Evolutionary conservation across 2,888 invertebrate species (phyloP).

Genomic region (Brassicogethes aeneus): DNA sequence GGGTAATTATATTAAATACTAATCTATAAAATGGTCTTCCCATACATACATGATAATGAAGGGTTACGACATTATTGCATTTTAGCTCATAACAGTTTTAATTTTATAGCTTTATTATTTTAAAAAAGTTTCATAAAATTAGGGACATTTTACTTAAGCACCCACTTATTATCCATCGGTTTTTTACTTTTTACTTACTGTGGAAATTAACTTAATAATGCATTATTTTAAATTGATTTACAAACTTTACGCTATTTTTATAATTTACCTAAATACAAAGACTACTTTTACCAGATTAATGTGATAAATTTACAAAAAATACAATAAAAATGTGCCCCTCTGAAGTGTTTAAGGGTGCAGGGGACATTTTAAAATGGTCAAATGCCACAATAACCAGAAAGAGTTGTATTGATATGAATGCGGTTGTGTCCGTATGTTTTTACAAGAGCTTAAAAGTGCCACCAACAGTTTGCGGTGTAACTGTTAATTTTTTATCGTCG

Average conservation of each 20-base stretch:
- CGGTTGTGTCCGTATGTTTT: slow-evolving; percentile 29
- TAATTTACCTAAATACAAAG: too few relatives aligned
- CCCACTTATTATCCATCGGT: neutral
- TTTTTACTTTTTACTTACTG: neutral
- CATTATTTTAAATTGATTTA: slow-evolving; percentile 1
- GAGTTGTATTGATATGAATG: neutral
- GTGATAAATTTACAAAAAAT: too few relatives aligned
- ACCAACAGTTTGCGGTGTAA: slow-evolving; percentile 31
- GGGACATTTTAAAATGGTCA: neutral
- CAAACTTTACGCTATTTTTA: neutral
- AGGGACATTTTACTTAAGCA: neutral
- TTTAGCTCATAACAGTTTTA: neutral
- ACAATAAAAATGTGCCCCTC: too few relatives aligned
- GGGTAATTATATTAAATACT: slow-evolving; percentile 18
- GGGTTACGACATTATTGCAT: neutral
- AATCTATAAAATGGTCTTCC: slow-evolving; percentile 20
- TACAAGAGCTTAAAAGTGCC: slow-evolving; percentile 33
- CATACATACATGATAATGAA: slow-evolving; percentile 14
- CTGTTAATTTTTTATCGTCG: slow-evolving; percentile 28
- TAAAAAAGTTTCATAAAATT: slow-evolving; percentile 1
- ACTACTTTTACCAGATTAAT: too few relatives aligned
- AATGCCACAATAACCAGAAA: neutral
- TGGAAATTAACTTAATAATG: neutral
- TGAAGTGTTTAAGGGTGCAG: neutral
- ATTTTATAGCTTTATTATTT: neutral